These are phyloP conservation scores for Chymomyza costata DNA, from an alignment of 1,140 invertebrate genomes.

Conservation along the genomic window DNA sequence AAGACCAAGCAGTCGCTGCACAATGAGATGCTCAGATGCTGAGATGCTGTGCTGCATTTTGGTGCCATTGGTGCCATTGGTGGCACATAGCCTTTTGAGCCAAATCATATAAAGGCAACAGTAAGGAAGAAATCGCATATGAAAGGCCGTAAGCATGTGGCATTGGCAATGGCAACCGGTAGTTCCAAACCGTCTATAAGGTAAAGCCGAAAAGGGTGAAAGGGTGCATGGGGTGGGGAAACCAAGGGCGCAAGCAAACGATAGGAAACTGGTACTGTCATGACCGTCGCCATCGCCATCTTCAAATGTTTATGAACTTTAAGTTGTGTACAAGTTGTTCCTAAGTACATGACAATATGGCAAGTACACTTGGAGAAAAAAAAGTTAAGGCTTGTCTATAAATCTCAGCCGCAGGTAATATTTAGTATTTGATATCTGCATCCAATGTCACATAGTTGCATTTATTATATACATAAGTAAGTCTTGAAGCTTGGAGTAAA, in stretches of 20 bases:
- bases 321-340: conserved; percentile 37
- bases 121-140: conserved; percentile 70
- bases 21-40: too few species aligned
- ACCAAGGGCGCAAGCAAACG: not conserved
- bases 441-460: too few species aligned
- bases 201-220: not conserved
- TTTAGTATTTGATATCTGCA: too few species aligned
- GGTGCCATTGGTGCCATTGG: conserved; percentile 2
- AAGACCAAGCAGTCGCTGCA: not conserved
- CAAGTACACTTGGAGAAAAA: too few species aligned
- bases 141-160: conserved; percentile 41
- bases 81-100: conserved; percentile 1
- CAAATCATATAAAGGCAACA: conserved; percentile 59
- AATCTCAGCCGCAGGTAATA: too few species aligned
- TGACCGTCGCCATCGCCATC: conserved; percentile 8
- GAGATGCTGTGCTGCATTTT: conserved; percentile 21
- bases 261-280: conserved; percentile 4
- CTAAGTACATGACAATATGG: conserved; percentile 25
- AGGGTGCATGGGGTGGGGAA: too few species aligned
- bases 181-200: not conserved
- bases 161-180: too few species aligned
- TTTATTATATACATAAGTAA: too few species aligned
- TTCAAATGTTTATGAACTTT: conserved; percentile 56
- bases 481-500: too few species aligned
- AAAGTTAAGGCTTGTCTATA: too few species aligned